A percentile compares a stretch with the other conserved stretches of the same genome.
Conservation (phyloP, 2,888 invertebrate genomes). For the Nycteola revayana region DNA sequence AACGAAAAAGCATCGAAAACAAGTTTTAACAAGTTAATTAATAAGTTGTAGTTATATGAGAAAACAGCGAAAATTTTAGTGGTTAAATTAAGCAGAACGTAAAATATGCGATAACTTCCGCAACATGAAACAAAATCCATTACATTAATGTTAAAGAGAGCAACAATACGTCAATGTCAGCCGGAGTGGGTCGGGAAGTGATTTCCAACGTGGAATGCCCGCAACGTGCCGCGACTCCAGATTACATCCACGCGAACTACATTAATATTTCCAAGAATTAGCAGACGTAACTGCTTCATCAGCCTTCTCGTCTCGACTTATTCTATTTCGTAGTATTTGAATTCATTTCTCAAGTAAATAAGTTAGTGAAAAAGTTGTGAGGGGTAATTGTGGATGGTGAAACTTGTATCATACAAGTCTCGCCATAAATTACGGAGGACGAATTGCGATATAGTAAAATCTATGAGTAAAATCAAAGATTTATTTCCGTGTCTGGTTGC, state of each 20-base stretch:
- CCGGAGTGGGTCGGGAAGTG: conserved; percentile 70
- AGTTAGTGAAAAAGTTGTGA: too few relatives aligned
- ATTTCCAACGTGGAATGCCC: conserved; percentile 74
- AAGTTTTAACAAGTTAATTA: conserved; percentile 2
- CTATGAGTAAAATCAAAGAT: too few relatives aligned
- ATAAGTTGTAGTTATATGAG: too few relatives aligned
- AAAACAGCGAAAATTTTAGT: conserved; percentile 38
- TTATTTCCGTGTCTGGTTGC: too few relatives aligned
- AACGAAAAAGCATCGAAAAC: conserved; percentile 16
- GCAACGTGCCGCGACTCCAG: conserved; percentile 67
- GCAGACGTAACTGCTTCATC: conserved; percentile 55
- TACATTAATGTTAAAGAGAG: conserved; percentile 77
- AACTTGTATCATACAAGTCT: too few relatives aligned
- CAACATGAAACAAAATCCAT: conserved; percentile 76
- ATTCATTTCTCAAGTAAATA: too few relatives aligned
- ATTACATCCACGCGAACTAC: conserved; percentile 58
- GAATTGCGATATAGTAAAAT: too few relatives aligned
- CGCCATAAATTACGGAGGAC: too few relatives aligned
- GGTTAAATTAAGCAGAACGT: conserved; percentile 47
- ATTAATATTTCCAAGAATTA: conserved; percentile 72
- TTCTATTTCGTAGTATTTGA: too few relatives aligned
- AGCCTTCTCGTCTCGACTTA: too few relatives aligned
- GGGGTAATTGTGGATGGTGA: too few relatives aligned
- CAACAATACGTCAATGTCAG: conserved; percentile 77
- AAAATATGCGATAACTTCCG: conserved; percentile 69